Conservation (phyloP, 2,888 invertebrate genomes). For the Buathra laborator region DNA sequence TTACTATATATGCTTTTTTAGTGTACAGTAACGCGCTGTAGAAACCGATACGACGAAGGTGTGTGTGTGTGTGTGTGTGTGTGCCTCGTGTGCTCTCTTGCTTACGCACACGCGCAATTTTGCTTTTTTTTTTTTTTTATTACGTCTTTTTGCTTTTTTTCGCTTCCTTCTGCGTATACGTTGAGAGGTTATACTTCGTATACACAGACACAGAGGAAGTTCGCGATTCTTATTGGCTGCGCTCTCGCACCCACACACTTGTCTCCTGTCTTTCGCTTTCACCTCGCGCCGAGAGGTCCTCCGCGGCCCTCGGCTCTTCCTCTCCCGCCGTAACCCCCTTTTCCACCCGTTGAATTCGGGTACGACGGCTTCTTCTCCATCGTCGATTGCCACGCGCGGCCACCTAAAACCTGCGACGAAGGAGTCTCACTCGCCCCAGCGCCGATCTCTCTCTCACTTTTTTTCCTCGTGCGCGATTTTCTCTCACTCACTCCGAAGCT, state of each 20-base stretch:
- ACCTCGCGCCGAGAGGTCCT: slow-evolving; percentile 67
- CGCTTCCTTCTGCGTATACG: not conserved
- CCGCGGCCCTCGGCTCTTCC: slow-evolving; percentile 51
- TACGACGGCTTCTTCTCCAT: slow-evolving; percentile 27
- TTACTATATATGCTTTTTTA: not conserved
- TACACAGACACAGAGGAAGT: slow-evolving; percentile 15
- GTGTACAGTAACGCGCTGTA: slow-evolving; percentile 19
- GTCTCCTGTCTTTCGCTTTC: slow-evolving; percentile 76
- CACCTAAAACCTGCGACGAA: slow-evolving; percentile 53
- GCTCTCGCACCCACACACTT: slow-evolving; percentile 36
- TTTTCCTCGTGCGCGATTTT: slow-evolving; percentile 27
- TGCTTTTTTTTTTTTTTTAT: not conserved
- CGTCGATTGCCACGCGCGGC: slow-evolving; percentile 62
- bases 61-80: slow-evolving; percentile 36
- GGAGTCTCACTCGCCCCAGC: slow-evolving; percentile 28
- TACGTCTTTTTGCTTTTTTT: not conserved
- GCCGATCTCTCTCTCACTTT: slow-evolving; percentile 22
- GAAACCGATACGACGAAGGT: slow-evolving; percentile 9
- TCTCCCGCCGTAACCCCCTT: slow-evolving; percentile 42
- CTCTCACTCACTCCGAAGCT: slow-evolving; percentile 29
- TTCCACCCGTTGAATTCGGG: slow-evolving; percentile 22
- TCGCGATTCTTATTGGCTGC: not conserved
- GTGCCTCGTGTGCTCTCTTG: slow-evolving; percentile 45
- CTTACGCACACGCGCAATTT: slow-evolving; percentile 4
- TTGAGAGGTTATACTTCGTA: not conserved